Conservation (phyloP, 2,888 invertebrate species). For the Cheilosia vulpina region DNA sequence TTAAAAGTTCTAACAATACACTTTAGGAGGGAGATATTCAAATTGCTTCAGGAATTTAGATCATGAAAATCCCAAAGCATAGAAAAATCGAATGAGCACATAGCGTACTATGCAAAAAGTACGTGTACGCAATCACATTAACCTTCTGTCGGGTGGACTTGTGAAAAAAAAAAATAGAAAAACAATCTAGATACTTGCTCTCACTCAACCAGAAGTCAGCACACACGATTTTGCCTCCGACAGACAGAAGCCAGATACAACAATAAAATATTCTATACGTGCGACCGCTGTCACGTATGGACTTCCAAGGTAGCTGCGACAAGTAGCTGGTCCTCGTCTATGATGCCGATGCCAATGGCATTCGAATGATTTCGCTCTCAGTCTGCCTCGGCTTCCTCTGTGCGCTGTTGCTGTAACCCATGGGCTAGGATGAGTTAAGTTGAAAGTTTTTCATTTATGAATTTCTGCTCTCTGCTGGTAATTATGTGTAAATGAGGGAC, state of each 20-base stretch:
- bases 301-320: constrained; percentile 11
- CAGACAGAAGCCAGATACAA: constrained; percentile 45
- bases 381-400: neutral
- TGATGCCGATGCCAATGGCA: constrained; percentile 45
- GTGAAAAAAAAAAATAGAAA: constrained; percentile 4
- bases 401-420: neutral
- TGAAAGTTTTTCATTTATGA: constrained; percentile 31
- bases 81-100: constrained; percentile 53
- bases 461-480: constrained; percentile 15
- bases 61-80: constrained; percentile 54
- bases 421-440: neutral
- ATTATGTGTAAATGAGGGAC: constrained; percentile 50
- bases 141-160: constrained; percentile 54
- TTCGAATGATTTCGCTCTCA: constrained; percentile 24
- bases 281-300: constrained; percentile 70
- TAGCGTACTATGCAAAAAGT: constrained; percentile 13
- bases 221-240: constrained; percentile 2
- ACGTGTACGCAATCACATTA: constrained; percentile 68
- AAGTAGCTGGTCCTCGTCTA: constrained; percentile 31
- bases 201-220: neutral
- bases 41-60: constrained; percentile 57
- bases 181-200: neutral
- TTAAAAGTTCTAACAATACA: constrained; percentile 62
- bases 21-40: constrained; percentile 26
- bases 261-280: constrained; percentile 59